Evolutionary conservation across 2,113 vertebrate genomes (phyloP), one percentile per base, ranked within the genome.

Genomic region (Taurulus bubalis): DNA sequence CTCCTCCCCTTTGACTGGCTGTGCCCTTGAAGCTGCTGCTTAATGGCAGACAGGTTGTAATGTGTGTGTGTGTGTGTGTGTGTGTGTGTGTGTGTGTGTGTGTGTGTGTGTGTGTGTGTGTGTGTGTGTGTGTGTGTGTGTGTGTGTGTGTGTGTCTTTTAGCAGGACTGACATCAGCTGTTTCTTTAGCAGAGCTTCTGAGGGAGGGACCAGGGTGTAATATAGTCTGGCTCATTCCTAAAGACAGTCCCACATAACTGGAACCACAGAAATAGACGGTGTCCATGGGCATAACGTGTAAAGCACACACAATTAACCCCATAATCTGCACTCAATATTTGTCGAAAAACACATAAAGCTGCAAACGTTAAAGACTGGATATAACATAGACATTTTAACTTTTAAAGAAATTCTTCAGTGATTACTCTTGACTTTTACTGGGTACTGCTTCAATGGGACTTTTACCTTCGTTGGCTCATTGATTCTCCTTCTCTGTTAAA

Each of bases 211-310:
- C 85, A 86, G 90, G 83, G 79, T 90, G 91, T 92, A 91, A 93
- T 88, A 87, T 66, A 79, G 89, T 91, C 90, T 32, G 71, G 60
- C 77, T 85, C 86, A 90, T 93, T 92, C 89, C 91, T 87, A 85
- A 92, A 94, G 92, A 93, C 90, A 90, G 86, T 91, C 87, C 88
- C 85, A 93, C 85, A 93, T 91, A 92, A 85, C 85, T 89, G 87
- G 53, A 86, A 87, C 87, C 91, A 92, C 94, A 90, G 89, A 94
- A 94, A 94, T 94, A 94, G 93, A 93, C 71, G 11, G 84, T 56
- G 81, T 82, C 82, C 51, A 42, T 42, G 42, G 65, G 76, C 80
- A 80, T 75, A 83, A 76, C 79, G 84, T 89, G 82, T 80, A 42
- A 86, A 60, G 78, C 82, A 56, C 16, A 77, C 77, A 75, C 82